Base-by-base conservation (phyloP, 2,888 invertebrate species). In the Cheilosia vulpina region DNA sequence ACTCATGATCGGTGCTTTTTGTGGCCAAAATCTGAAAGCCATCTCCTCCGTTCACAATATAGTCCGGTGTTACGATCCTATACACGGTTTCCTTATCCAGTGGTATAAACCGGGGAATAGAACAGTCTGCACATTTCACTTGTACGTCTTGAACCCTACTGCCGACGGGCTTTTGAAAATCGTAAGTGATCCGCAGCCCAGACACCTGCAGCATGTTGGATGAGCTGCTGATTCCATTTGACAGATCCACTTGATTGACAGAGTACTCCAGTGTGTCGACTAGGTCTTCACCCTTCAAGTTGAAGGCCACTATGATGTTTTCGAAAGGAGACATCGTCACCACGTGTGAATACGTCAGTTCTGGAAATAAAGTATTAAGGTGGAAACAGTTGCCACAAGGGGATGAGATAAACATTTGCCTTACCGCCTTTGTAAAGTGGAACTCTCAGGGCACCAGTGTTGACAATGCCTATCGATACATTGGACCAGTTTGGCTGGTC, bases 281-380 rank as follows among this genome's bases (percentile, higher is more conserved):
- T 4, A 97, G 90, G 87, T 95, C 92, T 80, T 93, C 91, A 0
- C 97, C 97, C 65, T 93, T 93, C 72, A 97, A 90, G 88, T 95
- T 95, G 73, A 95, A 94, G 15, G 95, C 93, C 88, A 96, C 95
- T 79, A 97, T 93, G 57, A 94, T 94, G 91, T 97, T 97, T 89
- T 94, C 94, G 89, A 97, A 97, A 0, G 97, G 97, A 80, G 95
- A 93, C 24, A 95, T 94, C 88, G 94, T 94, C 5, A 96, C 91
- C 9, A 97, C 89, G 76, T 95, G 95, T 65, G 94, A 95, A 50
- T 95, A 95, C 0, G 96, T 96, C 13, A 96, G 94, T 11, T 95
- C 96, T 96, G 21, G n/a, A 79, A 62, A 24, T 21, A 19, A 0
- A 2, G 34, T 13, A n/a, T 9, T 0, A 52, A 24, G 15, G 17